Base-by-base conservation (phyloP, 2,888 invertebrate species). In the Eupithecia exiguata region DNA sequence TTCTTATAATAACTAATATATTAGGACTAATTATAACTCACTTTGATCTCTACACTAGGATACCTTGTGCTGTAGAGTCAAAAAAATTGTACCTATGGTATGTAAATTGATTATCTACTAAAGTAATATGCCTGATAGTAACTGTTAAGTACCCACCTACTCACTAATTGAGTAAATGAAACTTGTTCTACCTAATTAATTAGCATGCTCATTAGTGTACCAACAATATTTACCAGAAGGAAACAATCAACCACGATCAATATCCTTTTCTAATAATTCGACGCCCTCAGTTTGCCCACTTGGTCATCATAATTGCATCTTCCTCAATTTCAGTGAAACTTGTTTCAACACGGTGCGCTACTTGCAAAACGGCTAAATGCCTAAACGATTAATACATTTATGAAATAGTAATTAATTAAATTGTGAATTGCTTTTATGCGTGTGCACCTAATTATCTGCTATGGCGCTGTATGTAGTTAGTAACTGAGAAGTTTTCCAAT, bases 241-340 rank as follows among this genome's bases (percentile, higher is more conserved):
- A 63, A 63, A 63, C 10, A 63, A 36, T 63, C 10, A 53, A 53
- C 12, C n/a, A 38, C 38, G 21, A 35, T 49, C 68, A 68, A 36
- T 35, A 68, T 68, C 68, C 68, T 68, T 12, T 4, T 53, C 30
- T 30, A 68, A 36, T 68, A 49, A 68, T 16, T 49, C 10, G 49
- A 18, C 40, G 49, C 49, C 36, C 25, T 30, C 53, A 65, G 30
- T 35, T 46, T 3, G 5, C 68, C 66, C 40, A 66, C 65, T 65
- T 38, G 38, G 38, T n/a, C 18, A 38, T 30, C 21, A 40, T 40
- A 40, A 40, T 40, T 61, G 61, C 69, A 69, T 61, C 61, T 70
- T 67, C 67, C 73, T 67, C 49, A 61, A 70, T 73, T 73, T 67
- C 35, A 70, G 70, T 68, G 61, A 70, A 74, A 70, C 21, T 38